phyloP scores from a whole-genome alignment of 2,797 vertebrate genomes.

The Dermochelys coriacea region DNA sequence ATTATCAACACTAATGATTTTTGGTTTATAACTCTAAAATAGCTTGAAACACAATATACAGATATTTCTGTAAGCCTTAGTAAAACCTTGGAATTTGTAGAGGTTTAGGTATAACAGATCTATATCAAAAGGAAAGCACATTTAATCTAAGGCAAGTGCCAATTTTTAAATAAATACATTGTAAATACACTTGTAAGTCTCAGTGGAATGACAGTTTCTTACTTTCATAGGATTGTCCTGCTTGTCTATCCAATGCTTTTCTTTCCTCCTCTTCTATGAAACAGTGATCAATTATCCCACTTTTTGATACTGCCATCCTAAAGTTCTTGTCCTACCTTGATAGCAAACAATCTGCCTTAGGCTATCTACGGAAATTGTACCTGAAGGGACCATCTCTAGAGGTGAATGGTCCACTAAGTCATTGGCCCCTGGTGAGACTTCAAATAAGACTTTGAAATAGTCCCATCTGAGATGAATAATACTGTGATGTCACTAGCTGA shows the following conservation, averaged over 20 bases:
- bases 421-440: neutral
- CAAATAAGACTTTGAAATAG: neutral
- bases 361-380: neutral
- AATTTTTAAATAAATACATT: fast-evolving
- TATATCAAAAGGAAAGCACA: neutral
- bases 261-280: neutral
- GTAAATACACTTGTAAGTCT: neutral
- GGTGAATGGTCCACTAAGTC: neutral
- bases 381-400: neutral
- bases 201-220: neutral
- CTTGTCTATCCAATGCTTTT: neutral
- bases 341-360: neutral
- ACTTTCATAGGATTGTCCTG: neutral
- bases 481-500: neutral
- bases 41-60: neutral
- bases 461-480: neutral
- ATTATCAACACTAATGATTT: no score
- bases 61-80: neutral
- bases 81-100: neutral
- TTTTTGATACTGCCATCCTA: neutral
- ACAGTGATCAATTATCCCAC: neutral
- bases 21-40: neutral
- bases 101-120: neutral
- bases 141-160: neutral
- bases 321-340: neutral